phyloP scores from a whole-genome alignment of 2,797 vertebrate genomes.

The Oceanodroma leucorhoa region DNA sequence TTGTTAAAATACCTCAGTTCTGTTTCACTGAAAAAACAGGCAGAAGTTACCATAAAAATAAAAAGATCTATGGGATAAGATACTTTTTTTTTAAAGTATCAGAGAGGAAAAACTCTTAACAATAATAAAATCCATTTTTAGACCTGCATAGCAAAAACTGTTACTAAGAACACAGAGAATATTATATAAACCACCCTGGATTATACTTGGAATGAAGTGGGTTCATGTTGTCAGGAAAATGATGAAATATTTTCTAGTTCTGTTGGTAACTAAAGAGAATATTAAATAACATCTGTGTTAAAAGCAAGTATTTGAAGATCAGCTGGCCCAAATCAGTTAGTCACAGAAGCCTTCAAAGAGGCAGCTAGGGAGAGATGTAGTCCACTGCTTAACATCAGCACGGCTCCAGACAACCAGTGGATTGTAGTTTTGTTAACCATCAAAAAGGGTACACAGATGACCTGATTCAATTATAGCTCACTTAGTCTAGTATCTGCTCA shows the following conservation, averaged over 20 bases:
- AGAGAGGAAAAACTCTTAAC: not conserved
- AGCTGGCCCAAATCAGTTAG: not conserved
- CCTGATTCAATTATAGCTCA: not conserved
- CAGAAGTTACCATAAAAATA: not conserved
- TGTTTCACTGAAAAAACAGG: not conserved
- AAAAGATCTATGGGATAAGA: not conserved
- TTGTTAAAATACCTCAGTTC: not conserved
- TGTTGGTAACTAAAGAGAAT: not conserved
- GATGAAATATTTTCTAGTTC: not conserved
- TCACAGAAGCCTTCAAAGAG: not conserved
- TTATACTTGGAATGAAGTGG: not conserved
- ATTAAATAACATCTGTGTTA: not conserved
- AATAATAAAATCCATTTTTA: not conserved
- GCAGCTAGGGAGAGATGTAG: not conserved
- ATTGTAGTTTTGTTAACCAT: not conserved
- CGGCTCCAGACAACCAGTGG: accelerated
- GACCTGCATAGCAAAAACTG: not conserved
- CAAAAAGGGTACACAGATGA: not conserved
- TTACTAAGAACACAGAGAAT: not conserved
- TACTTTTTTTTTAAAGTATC: not conserved
- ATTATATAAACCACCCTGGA: not conserved
- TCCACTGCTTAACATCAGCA: not conserved
- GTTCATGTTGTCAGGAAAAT: not conserved
- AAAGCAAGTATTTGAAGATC: not conserved
- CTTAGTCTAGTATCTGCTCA: not conserved